A percentile compares a stretch with the other conserved stretches of the same genome.
phyloP scores from a whole-genome alignment of 2,888 invertebrate genomes.

The Invenusta paracnida region DNA sequence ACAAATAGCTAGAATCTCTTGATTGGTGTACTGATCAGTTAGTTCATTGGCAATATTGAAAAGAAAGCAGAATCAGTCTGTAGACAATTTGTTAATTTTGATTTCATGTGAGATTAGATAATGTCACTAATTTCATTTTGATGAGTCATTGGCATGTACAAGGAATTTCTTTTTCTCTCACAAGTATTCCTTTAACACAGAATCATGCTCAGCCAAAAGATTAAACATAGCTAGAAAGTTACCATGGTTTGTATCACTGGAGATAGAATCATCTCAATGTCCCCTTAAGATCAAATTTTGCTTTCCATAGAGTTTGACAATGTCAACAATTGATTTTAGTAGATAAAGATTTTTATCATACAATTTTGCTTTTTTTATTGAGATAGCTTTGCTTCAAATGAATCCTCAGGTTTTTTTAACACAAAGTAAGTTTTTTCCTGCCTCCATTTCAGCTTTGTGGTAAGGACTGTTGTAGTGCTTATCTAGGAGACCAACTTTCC shows the following conservation, averaged over 20 bases:
- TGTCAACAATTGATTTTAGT: not conserved
- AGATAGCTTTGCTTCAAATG: not conserved
- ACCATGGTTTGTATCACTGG: not conserved
- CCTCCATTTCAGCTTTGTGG: not conserved
- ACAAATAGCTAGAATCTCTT: slow-evolving; percentile 23
- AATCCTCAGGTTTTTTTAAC: not conserved
- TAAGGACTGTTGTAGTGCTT: not conserved
- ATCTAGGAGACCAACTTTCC: not conserved
- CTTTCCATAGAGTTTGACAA: not conserved
- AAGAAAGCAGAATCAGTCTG: not conserved
- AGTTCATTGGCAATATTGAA: slow-evolving; percentile 2
- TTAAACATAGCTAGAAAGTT: not conserved
- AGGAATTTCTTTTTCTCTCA: not conserved
- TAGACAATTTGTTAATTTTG: not conserved
- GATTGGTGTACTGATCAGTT: slow-evolving; percentile 10
- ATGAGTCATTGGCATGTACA: no score
- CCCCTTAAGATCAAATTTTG: not conserved
- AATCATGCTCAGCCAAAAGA: not conserved
- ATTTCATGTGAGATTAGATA: not conserved
- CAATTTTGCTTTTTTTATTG: not conserved
- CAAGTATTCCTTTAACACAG: not conserved
- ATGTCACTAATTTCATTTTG: no score
- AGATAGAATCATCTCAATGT: not conserved
- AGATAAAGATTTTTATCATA: not conserved
- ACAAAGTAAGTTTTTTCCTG: not conserved